Base-by-base conservation (phyloP, 2,797 vertebrate species). In the Huso huso region DNA sequence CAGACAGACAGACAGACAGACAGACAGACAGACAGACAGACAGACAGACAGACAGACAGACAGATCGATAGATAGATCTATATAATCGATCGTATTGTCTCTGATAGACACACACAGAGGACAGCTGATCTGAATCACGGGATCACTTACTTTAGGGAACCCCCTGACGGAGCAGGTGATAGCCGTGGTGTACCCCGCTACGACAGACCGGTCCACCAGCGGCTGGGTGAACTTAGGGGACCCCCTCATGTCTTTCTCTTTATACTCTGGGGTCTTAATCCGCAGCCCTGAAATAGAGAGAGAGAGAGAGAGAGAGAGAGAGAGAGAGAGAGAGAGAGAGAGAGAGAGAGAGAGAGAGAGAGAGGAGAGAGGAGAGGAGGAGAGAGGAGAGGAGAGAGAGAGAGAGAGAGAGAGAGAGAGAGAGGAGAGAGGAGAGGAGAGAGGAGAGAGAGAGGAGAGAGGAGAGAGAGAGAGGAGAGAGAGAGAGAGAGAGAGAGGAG, bases 91-190 rank as follows among this genome's bases (percentile, higher is more conserved):
- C n/a, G n/a, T n/a, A n/a, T n/a, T n/a, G n/a, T n/a, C n/a, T n/a
- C n/a, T n/a, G n/a, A n/a, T n/a, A n/a, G n/a, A n/a, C n/a, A n/a
- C n/a, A n/a, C n/a, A n/a, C n/a, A n/a, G n/a, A n/a, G n/a, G n/a
- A n/a, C n/a, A n/a, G n/a, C n/a, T n/a, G n/a, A n/a, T 6, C 61
- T 8, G 11, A 55, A 7, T 8, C 13, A 49, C 1, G 57, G 58
- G 11, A 13, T 37, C 2, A 48, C 78, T 9, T 82, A 94, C 94
- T 89, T 93, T 95, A 0, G 93, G 93, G 69, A 67, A 6, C 15
- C 91, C 94, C 1, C 93, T 87, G 23, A 95, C 92, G 0, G 94
- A 88, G 3, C 94, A 96, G 80, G 90, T 94, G 78, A 95, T 91
- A 61, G 94, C 91, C 0, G 93, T 74, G 0, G 77, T n/a, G 62